A percentile compares a stretch with the other conserved stretches of the same genome.
Evolutionary conservation across 1,140 invertebrate genomes (phyloP).

Genomic region (Drosophila funebris): DNA sequence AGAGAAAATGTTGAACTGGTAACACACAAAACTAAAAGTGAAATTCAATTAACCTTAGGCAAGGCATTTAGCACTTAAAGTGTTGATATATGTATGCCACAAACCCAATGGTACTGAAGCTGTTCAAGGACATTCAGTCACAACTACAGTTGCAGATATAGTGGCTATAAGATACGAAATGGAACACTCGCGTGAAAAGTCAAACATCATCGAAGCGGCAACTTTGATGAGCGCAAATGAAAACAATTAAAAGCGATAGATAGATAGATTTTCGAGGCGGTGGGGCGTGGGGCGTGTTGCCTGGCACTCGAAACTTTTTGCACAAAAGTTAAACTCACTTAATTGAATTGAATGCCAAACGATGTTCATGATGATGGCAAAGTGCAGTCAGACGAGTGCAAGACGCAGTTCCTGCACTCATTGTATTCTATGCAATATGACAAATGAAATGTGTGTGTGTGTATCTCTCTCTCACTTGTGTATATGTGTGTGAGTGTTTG

Average conservation of each 20-base stretch:
- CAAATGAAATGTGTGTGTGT: constrained; percentile 43
- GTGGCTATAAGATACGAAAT: background rate
- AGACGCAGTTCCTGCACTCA: constrained; percentile 15
- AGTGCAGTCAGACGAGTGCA: constrained; percentile 67
- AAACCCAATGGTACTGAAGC: background rate
- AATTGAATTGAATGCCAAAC: constrained; percentile 77
- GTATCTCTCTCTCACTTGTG: too few relatives aligned
- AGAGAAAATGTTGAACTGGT: background rate
- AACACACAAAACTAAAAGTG: constrained; percentile 4
- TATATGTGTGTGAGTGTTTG: constrained; percentile 1
- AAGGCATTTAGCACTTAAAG: constrained; percentile 22
- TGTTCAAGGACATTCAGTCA: background rate
- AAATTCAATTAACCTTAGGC: constrained; percentile 37
- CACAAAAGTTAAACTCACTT: constrained; percentile 54
- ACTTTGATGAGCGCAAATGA: constrained; percentile 63
- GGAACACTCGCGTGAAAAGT: constrained; percentile 34
- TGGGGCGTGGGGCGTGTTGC: constrained; percentile 16
- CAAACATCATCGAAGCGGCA: constrained; percentile 51
- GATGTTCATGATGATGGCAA: constrained; percentile 31
- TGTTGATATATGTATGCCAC: constrained; percentile 4
- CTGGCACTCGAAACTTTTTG: constrained; percentile 12
- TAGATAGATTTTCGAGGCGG: constrained; percentile 12
- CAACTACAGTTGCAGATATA: background rate
- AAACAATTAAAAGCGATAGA: constrained; percentile 63
- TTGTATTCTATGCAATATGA: constrained; percentile 44